Evolutionary conservation across 1,140 invertebrate genomes (phyloP), one percentile per base, ranked within the genome.

Genomic region (Eurosta solidaginis): DNA sequence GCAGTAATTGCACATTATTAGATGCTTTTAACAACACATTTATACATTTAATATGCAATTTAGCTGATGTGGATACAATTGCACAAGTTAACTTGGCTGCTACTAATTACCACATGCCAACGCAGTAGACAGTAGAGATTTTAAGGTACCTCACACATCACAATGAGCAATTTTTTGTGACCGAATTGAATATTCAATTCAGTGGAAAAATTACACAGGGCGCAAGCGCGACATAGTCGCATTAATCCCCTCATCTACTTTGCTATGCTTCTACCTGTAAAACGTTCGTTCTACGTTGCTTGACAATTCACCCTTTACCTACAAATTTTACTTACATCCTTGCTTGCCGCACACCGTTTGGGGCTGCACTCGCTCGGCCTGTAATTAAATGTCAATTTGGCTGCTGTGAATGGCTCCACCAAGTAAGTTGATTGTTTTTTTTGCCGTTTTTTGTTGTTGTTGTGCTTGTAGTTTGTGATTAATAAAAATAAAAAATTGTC

Each of bases 301-400:
- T 10, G 33, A 27, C n/a, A n/a, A n/a, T n/a, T n/a, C n/a, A n/a
- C n/a, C n/a, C n/a, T n/a, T n/a, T n/a, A n/a, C n/a, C n/a, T n/a
- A n/a, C n/a, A n/a, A n/a, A n/a, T n/a, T n/a, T n/a, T n/a, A n/a
- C n/a, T n/a, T n/a, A n/a, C 59, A 68, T 68, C 59, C 59, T 68
- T 68, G 7, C 1, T 20, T 36, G 14, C n/a, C 33, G 76, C 59
- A 50, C 52, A 44, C 6, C 40, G 59, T 47, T 44, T 78, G 63
- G 49, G 14, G 27, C 68, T 40, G 76, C 45, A 27, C 81, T 81
- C 78, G 82, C 83, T 84, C 81, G 81, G 82, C 81, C 83, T 85
- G 83, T 84, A 85, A 85, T 85, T 85, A 85, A 85, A 85, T 85
- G 82, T 82, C 83, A 84, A 85, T 85, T 85, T 85, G 82, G 80